Base-by-base conservation (phyloP, 2,113 vertebrate species). In the Sapayoa aenigma region DNA sequence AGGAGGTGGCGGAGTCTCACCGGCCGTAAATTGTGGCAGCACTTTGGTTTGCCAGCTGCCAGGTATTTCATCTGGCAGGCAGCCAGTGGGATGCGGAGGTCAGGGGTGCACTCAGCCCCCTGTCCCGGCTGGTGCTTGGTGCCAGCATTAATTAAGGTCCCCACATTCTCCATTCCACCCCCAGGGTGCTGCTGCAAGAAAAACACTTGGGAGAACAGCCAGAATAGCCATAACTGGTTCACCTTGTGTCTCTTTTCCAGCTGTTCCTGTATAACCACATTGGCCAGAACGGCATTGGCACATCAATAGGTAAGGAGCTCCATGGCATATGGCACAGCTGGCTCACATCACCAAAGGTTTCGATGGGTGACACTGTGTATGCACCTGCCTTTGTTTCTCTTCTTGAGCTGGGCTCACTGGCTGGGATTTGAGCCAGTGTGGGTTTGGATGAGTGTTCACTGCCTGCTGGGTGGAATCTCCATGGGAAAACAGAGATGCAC, bases 251-350 rank as follows among this genome's bases (percentile, higher is more conserved):
- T 93, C 58, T 55, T 93, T 91, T 95, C 16, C 96, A 99, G 99
- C 97, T 99, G 65, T 99, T 99, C 95, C 94, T 99, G 69, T 99
- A 99, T 89, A 99, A 99, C 93, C 93, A 95, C 1, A n/a, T 99
- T 0, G 99, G 99, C 62, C 98, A 99, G 96, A 98, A 95, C 0
- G 98, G 98, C 78, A 84, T 99, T 1, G 92, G 95, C n/a, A 98
- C 96, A 2, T 99, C 99, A 2, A 58, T 99, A 72, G 98, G 99
- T 99, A 87, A 92, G 94, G 56, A 63, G 33, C 63, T 58, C 20
- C 11, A 2, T 0, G 8, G n/a, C 2, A 8, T 10, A 2, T 0
- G 8, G n/a, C 2, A 8, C 42, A 28, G 58, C 28, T 3, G 2
- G 47, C 10, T 52, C 22, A 59, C 0, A 1, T 23, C 67, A 9